These are phyloP conservation scores for Phytoseiulus persimilis DNA, from an alignment of 2,888 invertebrate genomes.

Conservation along the genomic window DNA sequence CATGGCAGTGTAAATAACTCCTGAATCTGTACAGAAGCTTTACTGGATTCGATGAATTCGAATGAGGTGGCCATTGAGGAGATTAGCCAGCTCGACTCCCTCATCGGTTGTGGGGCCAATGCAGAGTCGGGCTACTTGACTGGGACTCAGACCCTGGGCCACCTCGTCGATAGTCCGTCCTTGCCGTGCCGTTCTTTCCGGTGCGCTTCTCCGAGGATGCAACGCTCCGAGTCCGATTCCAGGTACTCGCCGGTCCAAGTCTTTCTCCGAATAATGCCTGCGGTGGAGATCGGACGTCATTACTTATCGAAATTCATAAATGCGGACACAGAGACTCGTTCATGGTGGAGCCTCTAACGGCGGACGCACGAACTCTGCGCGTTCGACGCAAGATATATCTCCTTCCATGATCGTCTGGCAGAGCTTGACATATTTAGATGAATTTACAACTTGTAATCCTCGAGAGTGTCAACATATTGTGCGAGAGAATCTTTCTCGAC, in stretches of 20 bases:
- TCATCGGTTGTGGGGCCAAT: too few species aligned
- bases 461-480: background rate
- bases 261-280: background rate
- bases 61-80: too few species aligned
- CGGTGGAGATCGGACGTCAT: background rate
- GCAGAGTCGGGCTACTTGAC: too few species aligned
- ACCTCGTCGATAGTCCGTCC: too few species aligned
- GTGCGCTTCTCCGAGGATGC: background rate
- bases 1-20: too few species aligned
- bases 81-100: too few species aligned
- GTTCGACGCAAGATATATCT: background rate
- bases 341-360: background rate
- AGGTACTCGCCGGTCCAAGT: background rate
- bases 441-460: background rate
- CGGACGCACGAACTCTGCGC: background rate
- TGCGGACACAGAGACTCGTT: background rate
- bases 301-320: background rate
- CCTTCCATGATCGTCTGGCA: background rate
- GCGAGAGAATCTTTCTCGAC: background rate
- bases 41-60: too few species aligned
- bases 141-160: too few species aligned
- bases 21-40: too few species aligned
- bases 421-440: background rate
- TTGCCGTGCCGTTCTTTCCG: background rate
- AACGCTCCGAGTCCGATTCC: background rate